Conservation (phyloP, 2,113 vertebrate genomes). For the Ascaphus truei region DNA sequence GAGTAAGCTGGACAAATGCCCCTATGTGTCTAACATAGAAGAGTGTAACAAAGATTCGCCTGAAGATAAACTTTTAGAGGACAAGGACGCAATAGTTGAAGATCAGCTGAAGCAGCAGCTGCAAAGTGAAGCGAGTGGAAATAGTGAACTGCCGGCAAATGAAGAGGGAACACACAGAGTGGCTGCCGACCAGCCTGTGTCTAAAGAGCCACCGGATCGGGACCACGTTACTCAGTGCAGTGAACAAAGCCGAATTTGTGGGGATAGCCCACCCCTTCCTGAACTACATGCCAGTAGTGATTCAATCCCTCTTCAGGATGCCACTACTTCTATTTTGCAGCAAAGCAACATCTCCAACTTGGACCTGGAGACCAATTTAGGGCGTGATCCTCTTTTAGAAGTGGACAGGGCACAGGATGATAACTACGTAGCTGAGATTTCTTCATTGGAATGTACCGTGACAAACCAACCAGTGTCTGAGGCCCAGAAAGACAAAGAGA, state of each 20-base stretch:
- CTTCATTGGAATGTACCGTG: too few relatives aligned
- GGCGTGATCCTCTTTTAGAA: background rate
- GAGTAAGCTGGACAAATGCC: background rate
- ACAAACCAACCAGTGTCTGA: too few relatives aligned
- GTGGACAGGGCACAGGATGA: background rate
- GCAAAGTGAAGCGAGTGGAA: background rate
- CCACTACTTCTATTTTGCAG: background rate
- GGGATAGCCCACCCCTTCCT: background rate
- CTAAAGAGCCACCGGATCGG: fast-evolving
- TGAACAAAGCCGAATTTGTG: background rate
- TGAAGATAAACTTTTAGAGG: background rate
- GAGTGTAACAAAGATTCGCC: background rate
- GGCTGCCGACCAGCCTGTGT: too few relatives aligned
- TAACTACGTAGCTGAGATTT: too few relatives aligned
- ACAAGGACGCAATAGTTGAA: background rate
- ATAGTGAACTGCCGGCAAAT: fast-evolving
- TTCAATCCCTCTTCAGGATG: too few relatives aligned
- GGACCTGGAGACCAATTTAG: background rate
- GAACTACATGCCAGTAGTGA: background rate
- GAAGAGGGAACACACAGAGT: background rate
- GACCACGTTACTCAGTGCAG: fast-evolving
- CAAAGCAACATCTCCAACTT: fast-evolving
- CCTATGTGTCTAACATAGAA: background rate
- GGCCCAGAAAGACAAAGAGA: too few relatives aligned
- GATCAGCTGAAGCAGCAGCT: too few relatives aligned